Percentiles rank a stretch among this genome's conserved stretches.
phyloP scores from a whole-genome alignment of 2,888 invertebrate species.

The Brenthis ino region DNA sequence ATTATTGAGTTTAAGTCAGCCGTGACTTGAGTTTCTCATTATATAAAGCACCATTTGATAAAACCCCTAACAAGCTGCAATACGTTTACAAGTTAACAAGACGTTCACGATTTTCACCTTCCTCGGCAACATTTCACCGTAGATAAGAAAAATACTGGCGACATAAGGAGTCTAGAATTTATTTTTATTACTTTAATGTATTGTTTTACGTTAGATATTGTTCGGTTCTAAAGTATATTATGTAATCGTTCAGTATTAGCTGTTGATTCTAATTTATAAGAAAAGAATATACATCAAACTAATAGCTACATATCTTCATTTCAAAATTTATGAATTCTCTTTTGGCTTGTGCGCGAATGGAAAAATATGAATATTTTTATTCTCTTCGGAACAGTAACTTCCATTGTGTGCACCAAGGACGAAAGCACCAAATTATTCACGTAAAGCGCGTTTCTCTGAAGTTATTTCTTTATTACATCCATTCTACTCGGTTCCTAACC shows the following conservation, averaged over 20 bases:
- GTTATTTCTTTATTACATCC: constrained; percentile 72
- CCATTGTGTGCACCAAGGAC: constrained; percentile 49
- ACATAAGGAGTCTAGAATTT: neutral
- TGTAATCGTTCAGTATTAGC: neutral
- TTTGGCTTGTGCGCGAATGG: constrained; percentile 34
- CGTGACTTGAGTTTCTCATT: neutral
- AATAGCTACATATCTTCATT: constrained; percentile 20
- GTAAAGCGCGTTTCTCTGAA: constrained; percentile 47
- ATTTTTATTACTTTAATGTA: neutral
- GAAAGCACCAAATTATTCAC: constrained; percentile 58
- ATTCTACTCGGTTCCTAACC: constrained; percentile 54
- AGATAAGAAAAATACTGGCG: constrained; percentile 53
- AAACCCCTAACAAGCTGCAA: constrained; percentile 60
- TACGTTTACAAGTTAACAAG: constrained; percentile 71
- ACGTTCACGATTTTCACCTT: constrained; percentile 55
- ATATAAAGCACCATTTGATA: constrained; percentile 45
- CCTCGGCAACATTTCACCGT: constrained; percentile 33
- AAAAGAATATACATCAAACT: constrained; percentile 7
- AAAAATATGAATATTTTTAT: constrained; percentile 43
- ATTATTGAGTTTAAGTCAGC: neutral
- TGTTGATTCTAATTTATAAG: neutral
- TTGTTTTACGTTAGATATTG: neutral
- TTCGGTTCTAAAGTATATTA: neutral
- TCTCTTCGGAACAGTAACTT: constrained; percentile 36
- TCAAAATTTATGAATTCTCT: constrained; percentile 32